Base-by-base conservation (phyloP, 1,140 invertebrate genomes). In the Drosophila subpulchrella region DNA sequence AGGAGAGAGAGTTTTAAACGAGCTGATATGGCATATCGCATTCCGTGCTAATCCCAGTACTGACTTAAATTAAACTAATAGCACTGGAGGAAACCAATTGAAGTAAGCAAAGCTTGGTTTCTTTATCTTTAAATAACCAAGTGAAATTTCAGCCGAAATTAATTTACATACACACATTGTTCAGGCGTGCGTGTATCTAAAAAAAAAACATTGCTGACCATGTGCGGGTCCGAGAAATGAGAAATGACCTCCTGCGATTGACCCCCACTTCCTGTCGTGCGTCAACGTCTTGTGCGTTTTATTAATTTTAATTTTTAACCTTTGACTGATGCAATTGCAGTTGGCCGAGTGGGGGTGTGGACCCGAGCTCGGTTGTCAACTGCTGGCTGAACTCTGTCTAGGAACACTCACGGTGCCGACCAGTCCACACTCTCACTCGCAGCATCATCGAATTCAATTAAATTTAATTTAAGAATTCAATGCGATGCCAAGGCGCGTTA, bases 381-480 rank as follows among this genome's bases (percentile, higher is more conserved):
- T 50, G 30, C 46, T 57, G 65, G 63, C 39, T 59, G 63, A 78
- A 54, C 59, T 24, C 62, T 36, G 63, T 59, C 75, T 82, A 82
- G 75, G 75, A 61, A 46, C 56, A 42, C 46, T 39, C 39, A 56
- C 51, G 59, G 46, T 46, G 44, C 30, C 38, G 78, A 39, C 53
- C 61, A 57, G 51, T 57, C 58, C 32, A 50, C 42, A 61, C 58
- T 71, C 60, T 47, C 58, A 75, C 47, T 38, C 36, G 51, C 72
- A 56, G 67, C 77, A 89, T 74, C 80, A 86, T 86, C 84, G 84
- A 78, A 91, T 91, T 91, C 90, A 91, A 91, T 91, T 91, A 90
- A 91, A 90, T 91, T 91, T 91, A 91, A 91, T 91, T 91, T 90
- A 88, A 91, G 90, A 88, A 88, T 84, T 81, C 78, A 91, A 75